Evolutionary conservation across 2,888 invertebrate species (phyloP), one percentile per base, ranked within the genome.

Genomic region (Acronicta leporina): DNA sequence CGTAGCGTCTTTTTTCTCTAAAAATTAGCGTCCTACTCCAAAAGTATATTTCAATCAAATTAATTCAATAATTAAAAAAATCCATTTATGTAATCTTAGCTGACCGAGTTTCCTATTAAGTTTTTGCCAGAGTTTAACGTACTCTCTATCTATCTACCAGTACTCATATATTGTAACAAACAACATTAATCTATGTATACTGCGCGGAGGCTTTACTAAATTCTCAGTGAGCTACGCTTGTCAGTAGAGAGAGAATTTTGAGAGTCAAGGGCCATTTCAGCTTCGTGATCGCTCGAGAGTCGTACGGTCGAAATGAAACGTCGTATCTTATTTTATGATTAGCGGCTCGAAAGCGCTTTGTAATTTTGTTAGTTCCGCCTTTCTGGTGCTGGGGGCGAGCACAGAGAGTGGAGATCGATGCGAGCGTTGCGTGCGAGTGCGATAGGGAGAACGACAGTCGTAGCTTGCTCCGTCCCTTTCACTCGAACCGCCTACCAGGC

Each of bases 321-420:
- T 94, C 94, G 94, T 94, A 94, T 94, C 94, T 94, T 94, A 94
- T 94, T 94, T 94, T 94, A 94, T 94, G 94, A 94, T 94, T 94
- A 94, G 94, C 94, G 94, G 94, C 94, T 92, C 92, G 94, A 94
- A 93, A 94, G 94, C 94, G 93, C 94, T 94, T 92, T 93, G 94
- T 94, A 94, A 94, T 94, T 94, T 94, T 94, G 94, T 94, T 94
- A 94, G 94, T 94, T 94, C 94, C 94, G 94, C 94, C 94, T 94
- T 94, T 94, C 93, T 94, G 94, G 93, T 93, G 94, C 94, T 93
- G 92, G 94, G 92, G 94, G 93, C 94, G 92, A 93, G 88, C 88
- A 87, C 92, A 84, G 88, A 87, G 92, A 92, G 91, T 91, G 87
- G 92, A 93, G 94, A 94, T 94, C 94, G 94, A 94, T 94, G 94